A percentile compares a stretch with the other conserved stretches of the same genome.
Conservation (phyloP, 2,113 vertebrate species). For the Archocentrus centrarchus region DNA sequence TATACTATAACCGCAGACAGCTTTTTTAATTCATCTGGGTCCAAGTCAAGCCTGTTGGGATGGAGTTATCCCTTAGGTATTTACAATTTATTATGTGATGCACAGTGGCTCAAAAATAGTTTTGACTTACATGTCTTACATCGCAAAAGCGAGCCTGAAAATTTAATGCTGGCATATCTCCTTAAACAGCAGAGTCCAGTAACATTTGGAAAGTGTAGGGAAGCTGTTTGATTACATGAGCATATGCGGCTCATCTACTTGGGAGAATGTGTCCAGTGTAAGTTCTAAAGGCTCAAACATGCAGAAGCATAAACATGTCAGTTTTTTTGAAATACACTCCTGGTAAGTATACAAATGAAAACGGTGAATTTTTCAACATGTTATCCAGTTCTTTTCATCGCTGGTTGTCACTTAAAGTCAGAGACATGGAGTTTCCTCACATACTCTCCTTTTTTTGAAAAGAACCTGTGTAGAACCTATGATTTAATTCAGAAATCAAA, state of each 20-base stretch:
- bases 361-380: too few species aligned
- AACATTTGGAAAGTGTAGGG: not conserved
- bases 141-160: too few species aligned
- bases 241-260: too few species aligned
- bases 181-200: not conserved
- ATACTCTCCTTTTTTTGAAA: not conserved
- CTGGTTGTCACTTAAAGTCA: not conserved
- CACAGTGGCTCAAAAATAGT: not conserved
- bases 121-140: too few species aligned
- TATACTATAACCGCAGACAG: too few species aligned
- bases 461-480: not conserved
- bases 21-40: too few species aligned
- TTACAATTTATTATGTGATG: not conserved
- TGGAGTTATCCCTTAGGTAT: fast-evolving
- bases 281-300: not conserved
- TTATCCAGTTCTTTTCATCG: not conserved
- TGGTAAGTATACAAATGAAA: not conserved
- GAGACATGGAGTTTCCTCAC: not conserved
- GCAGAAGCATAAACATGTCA: not conserved
- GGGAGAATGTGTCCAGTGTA: not conserved
- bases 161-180: not conserved
- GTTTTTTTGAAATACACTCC: fast-evolving
- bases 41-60: not conserved
- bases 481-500: not conserved
- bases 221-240: not conserved